Conservation (phyloP, 2,888 invertebrate genomes). For the Orthosia gracilis region DNA sequence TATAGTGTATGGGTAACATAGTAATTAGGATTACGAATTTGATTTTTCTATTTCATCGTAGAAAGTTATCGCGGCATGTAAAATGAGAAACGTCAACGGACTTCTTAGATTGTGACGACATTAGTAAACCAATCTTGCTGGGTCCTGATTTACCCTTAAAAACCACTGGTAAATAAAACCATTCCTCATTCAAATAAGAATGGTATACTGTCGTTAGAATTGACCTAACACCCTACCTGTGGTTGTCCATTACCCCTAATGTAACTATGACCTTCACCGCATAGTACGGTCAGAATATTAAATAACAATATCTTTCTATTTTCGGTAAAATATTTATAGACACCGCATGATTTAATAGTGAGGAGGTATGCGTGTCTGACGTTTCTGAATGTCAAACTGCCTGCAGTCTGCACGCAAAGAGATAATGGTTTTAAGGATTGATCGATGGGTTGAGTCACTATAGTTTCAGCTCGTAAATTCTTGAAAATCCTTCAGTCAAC, state of each 20-base stretch:
- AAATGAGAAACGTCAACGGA: too few relatives aligned
- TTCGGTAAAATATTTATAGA: slow-evolving; percentile 35
- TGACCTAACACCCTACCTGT: slow-evolving; percentile 8
- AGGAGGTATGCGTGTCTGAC: slow-evolving; percentile 34
- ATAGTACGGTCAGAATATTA: slow-evolving; percentile 45
- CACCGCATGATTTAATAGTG: slow-evolving; percentile 29
- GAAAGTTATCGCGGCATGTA: too few relatives aligned
- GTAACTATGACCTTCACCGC: slow-evolving; percentile 49
- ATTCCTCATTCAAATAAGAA: neutral
- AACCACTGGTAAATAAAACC: neutral
- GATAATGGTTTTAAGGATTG: neutral
- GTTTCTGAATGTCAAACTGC: slow-evolving; percentile 23
- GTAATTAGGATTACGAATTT: too few relatives aligned
- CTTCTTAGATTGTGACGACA: too few relatives aligned
- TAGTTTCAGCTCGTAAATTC: neutral
- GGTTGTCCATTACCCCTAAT: slow-evolving; percentile 54
- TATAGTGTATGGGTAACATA: too few relatives aligned
- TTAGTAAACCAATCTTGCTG: too few relatives aligned
- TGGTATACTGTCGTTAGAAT: neutral
- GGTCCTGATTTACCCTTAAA: too few relatives aligned
- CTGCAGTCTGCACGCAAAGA: slow-evolving; percentile 38
- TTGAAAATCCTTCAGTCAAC: too few relatives aligned
- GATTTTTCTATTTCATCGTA: too few relatives aligned
- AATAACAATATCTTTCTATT: slow-evolving; percentile 30
- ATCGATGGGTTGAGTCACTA: slow-evolving; percentile 26